Conservation (phyloP, 2,888 invertebrate species). For the Cataglyphis albicans region DNA sequence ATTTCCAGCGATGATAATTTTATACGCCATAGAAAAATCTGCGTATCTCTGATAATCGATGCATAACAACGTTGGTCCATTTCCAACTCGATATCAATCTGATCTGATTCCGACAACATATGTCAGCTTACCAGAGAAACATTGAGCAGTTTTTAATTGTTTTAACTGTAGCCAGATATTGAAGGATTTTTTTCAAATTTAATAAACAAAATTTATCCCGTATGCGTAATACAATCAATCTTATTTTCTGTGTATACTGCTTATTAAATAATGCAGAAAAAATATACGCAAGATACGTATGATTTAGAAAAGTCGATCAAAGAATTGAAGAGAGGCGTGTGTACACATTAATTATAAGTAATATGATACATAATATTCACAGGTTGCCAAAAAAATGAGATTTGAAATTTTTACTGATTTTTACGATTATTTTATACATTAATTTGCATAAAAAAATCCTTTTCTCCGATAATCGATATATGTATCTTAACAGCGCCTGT, state of each 20-base stretch:
- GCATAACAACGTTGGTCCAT: slow-evolving; percentile 19
- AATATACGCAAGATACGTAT: neutral
- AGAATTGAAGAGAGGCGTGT: neutral
- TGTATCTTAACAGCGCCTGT: neutral
- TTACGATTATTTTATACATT: slow-evolving; percentile 55
- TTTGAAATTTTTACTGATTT: slow-evolving; percentile 52
- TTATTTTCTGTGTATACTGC: neutral
- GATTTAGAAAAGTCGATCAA: neutral
- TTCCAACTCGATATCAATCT: slow-evolving; percentile 21
- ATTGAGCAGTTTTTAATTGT: slow-evolving; percentile 28
- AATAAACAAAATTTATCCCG: slow-evolving; percentile 20
- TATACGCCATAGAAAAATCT: slow-evolving; percentile 57
- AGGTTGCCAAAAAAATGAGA: no score
- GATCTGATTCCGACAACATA: slow-evolving; percentile 39
- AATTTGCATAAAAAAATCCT: slow-evolving; percentile 47
- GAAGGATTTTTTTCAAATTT: slow-evolving; percentile 8
- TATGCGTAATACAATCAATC: neutral
- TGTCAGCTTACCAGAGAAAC: neutral
- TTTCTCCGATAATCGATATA: slow-evolving; percentile 49
- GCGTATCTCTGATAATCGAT: slow-evolving; percentile 54
- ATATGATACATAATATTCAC: neutral
- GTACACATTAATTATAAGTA: neutral
- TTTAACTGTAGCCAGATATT: slow-evolving; percentile 16
- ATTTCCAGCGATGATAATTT: slow-evolving; percentile 63
- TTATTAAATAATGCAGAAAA: neutral